Evolutionary conservation across 2,113 vertebrate genomes (phyloP).

Genomic region (Cololabis saira): DNA sequence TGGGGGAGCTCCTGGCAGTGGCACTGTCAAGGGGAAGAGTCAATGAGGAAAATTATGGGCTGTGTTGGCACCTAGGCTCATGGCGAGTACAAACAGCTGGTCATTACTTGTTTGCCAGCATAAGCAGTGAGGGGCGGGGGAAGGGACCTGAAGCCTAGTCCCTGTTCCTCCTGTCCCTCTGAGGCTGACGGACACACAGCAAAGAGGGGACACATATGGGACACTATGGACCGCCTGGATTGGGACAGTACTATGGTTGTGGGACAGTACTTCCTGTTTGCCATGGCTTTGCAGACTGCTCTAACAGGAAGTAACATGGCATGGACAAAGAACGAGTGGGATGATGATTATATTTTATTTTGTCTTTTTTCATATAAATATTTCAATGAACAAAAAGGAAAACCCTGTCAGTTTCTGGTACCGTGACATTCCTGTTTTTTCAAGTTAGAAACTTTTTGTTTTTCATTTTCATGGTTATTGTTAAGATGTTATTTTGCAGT

Average conservation of each 20-base stretch:
- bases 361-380: conserved; percentile 78
- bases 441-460: conserved; percentile 74
- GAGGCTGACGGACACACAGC: conserved; percentile 66
- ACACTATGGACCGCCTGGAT: conserved; percentile 74
- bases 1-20: conserved; percentile 79
- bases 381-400: conserved; percentile 74
- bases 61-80: conserved; percentile 65
- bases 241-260: conserved; percentile 71
- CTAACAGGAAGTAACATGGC: conserved; percentile 78
- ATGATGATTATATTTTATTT: conserved; percentile 79
- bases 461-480: conserved; percentile 66
- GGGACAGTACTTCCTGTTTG: conserved; percentile 76
- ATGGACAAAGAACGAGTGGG: conserved; percentile 80
- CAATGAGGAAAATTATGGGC: conserved; percentile 73
- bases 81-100: conserved; percentile 62
- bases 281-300: conserved; percentile 78
- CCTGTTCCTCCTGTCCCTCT: conserved; percentile 58
- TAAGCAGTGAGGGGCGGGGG: conserved; percentile 39
- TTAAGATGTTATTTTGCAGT: conserved; percentile 81
- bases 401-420: conserved; percentile 82
- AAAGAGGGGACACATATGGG: conserved; percentile 63
- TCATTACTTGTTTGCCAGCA: conserved; percentile 60
- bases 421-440: conserved; percentile 85
- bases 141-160: conserved; percentile 52
- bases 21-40: conserved; percentile 80